These are phyloP conservation scores for Sula dactylatra DNA, from an alignment of 2,113 vertebrate genomes.

Conservation along the genomic window DNA sequence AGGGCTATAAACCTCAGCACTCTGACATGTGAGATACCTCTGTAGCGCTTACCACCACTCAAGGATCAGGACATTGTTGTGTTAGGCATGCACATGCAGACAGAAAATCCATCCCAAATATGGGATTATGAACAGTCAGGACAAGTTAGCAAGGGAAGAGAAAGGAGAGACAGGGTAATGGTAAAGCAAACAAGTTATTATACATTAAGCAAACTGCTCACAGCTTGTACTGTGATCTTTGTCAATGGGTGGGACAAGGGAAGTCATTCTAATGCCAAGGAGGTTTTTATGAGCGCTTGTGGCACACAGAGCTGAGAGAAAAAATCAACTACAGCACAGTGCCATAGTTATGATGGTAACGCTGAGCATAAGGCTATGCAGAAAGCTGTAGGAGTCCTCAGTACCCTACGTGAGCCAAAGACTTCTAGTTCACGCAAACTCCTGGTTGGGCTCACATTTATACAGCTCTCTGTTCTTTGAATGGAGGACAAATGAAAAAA, in stretches of 20 bases:
- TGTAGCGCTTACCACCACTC: not conserved
- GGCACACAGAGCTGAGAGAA: not conserved
- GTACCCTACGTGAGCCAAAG: not conserved
- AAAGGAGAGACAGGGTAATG: not conserved
- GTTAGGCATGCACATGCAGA: not conserved
- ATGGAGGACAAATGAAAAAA: not conserved
- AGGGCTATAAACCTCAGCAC: not conserved
- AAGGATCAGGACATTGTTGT: not conserved
- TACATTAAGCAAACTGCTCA: constrained; percentile 30
- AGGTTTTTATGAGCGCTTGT: not conserved
- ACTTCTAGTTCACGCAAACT: not conserved
- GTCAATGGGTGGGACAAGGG: not conserved
- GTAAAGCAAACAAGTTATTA: constrained; percentile 28
- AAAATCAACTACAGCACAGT: not conserved
- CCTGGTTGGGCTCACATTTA: not conserved
- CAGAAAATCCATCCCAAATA: not conserved
- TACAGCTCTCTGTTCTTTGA: not conserved
- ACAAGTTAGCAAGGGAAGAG: not conserved
- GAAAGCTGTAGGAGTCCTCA: not conserved
- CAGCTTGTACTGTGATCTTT: constrained; percentile 4
- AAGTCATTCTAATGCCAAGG: not conserved
- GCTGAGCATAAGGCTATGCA: not conserved
- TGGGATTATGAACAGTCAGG: not conserved
- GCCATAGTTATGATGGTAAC: not conserved
- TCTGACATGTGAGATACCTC: not conserved